A percentile compares a stretch with the other conserved stretches of the same genome.
Conservation (phyloP, 2,888 invertebrate species). For the Ophonus ardosiacus region DNA sequence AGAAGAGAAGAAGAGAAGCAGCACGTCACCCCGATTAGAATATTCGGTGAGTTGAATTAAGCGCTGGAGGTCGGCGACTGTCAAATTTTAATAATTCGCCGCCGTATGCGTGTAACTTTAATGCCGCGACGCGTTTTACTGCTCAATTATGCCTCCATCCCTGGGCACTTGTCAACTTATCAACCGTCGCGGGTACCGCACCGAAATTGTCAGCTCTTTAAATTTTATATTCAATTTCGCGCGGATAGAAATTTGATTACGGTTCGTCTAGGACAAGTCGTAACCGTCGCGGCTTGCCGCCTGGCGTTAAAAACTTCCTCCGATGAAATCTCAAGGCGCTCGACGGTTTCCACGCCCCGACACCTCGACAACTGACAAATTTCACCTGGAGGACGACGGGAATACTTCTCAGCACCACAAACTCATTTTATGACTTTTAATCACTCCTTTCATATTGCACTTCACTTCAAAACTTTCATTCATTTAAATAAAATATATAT, state of each 20-base stretch:
- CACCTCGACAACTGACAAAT: slow-evolving; percentile 15
- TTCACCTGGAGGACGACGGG: slow-evolving; percentile 23
- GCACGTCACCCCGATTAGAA: slow-evolving; percentile 61
- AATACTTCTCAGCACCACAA: background rate
- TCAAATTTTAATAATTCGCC: slow-evolving; percentile 73
- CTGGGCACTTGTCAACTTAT: slow-evolving; percentile 74
- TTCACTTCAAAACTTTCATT: background rate
- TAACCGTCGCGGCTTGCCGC: slow-evolving; percentile 65
- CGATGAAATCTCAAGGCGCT: slow-evolving; percentile 57
- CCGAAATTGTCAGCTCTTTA: slow-evolving; percentile 74
- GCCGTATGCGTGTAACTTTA: slow-evolving; percentile 71
- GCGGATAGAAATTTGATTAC: slow-evolving; percentile 73
- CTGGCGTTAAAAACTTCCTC: slow-evolving; percentile 58
- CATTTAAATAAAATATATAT: too few relatives aligned
- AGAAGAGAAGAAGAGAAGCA: slow-evolving; percentile 13
- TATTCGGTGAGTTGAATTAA: slow-evolving; percentile 66
- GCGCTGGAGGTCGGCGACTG: slow-evolving; percentile 68
- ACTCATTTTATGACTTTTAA: background rate
- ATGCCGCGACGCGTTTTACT: slow-evolving; percentile 71
- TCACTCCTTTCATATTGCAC: background rate
- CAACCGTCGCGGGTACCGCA: slow-evolving; percentile 67
- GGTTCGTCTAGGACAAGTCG: slow-evolving; percentile 70
- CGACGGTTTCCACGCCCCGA: background rate
- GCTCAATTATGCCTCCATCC: slow-evolving; percentile 74
- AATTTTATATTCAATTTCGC: slow-evolving; percentile 76